These are phyloP conservation scores for Pseudomugil tenellus DNA, from an alignment of 2,797 vertebrate genomes.

Conservation along the genomic window DNA sequence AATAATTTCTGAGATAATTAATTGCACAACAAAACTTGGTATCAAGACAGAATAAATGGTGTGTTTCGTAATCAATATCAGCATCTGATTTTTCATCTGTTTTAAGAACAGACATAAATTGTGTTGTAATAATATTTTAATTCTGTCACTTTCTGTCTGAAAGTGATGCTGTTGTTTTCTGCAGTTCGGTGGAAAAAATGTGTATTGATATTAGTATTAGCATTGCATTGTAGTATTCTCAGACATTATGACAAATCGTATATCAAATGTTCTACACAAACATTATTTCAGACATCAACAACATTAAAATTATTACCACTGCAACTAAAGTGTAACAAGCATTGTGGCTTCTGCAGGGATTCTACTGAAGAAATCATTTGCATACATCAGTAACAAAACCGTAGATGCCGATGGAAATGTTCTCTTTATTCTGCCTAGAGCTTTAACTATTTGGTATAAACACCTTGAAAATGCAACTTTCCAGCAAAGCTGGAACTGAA, in stretches of 20 bases:
- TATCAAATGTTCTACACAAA: background rate
- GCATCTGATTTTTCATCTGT: background rate
- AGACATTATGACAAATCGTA: background rate
- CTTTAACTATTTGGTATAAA: constrained; percentile 15
- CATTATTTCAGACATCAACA: background rate
- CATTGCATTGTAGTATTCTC: background rate
- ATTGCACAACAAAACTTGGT: too few relatives aligned
- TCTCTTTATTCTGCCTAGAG: background rate
- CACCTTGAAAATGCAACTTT: background rate
- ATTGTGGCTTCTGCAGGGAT: constrained; percentile 25
- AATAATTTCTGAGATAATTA: too few relatives aligned
- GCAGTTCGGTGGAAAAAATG: background rate
- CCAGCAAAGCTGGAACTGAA: background rate
- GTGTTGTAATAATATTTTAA: background rate
- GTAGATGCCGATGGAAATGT: constrained; percentile 1
- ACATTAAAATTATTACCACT: background rate
- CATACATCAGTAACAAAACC: constrained; percentile 1
- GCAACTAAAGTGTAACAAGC: background rate
- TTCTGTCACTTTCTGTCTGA: too few relatives aligned
- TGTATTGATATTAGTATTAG: background rate
- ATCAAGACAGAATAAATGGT: too few relatives aligned
- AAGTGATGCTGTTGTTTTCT: background rate
- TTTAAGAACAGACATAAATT: background rate
- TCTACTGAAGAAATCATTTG: constrained; percentile 2
- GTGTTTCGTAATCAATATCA: background rate